phyloP scores from a whole-genome alignment of 2,797 vertebrate genomes.

The Apodemus agrarius region DNA sequence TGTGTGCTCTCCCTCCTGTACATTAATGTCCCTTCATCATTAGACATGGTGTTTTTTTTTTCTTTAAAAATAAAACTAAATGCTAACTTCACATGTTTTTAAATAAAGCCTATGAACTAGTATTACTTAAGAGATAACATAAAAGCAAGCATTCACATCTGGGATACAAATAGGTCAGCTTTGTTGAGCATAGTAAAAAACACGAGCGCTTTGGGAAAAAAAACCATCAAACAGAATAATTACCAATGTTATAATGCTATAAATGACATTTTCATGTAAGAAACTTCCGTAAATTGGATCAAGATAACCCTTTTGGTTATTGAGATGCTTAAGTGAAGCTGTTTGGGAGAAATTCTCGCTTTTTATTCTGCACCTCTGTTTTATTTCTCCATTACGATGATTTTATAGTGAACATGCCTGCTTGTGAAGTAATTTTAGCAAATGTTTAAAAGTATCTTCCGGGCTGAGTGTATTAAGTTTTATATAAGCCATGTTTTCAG shows the following conservation, averaged over 20 bases:
- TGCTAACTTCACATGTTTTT: neutral
- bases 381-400: slow-evolving; percentile 75
- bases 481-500: slow-evolving; percentile 77
- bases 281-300: neutral
- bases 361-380: slow-evolving; percentile 63
- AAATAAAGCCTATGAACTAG: neutral
- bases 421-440: slow-evolving; percentile 79
- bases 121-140: neutral
- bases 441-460: slow-evolving; percentile 79
- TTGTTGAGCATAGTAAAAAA: slow-evolving; percentile 13
- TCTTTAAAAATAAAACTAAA: neutral
- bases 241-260: slow-evolving; percentile 8
- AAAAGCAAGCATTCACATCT: neutral
- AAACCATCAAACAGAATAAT: slow-evolving; percentile 33
- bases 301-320: slow-evolving; percentile 61
- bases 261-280: slow-evolving; percentile 44
- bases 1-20: neutral
- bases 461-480: slow-evolving; percentile 79
- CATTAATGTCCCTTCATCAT: neutral
- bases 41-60: neutral
- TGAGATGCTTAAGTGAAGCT: slow-evolving; percentile 54
- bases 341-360: slow-evolving; percentile 60
- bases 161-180: neutral
- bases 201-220: neutral
- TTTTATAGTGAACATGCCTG: slow-evolving; percentile 76